Conservation (phyloP, 2,888 invertebrate species). For the Epiblema foenella region DNA sequence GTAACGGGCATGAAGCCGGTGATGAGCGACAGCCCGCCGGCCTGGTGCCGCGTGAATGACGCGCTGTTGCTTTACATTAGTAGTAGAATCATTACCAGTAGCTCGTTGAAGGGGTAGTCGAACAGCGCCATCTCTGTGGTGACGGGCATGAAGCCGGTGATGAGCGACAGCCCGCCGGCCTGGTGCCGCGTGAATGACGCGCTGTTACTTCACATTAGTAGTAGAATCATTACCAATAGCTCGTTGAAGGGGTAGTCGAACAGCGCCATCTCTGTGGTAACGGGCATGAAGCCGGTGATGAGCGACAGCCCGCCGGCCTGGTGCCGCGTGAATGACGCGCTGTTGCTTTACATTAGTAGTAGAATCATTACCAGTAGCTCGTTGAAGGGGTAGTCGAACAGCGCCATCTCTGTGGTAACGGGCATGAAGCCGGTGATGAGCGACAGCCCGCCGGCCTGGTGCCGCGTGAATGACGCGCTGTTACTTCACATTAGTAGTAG, state of each 20-base stretch:
- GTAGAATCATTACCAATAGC: constrained; percentile 86
- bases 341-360: neutral
- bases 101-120: constrained; percentile 98
- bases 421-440: constrained; percentile 57
- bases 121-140: constrained; percentile 94
- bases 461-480: constrained; percentile 57
- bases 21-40: constrained; percentile 91
- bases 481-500: neutral
- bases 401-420: constrained; percentile 91
- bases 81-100: constrained; percentile 85
- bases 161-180: constrained; percentile 91
- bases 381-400: constrained; percentile 92
- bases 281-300: constrained; percentile 91
- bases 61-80: constrained; percentile 69
- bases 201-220: constrained; percentile 53
- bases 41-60: constrained; percentile 89
- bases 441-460: no score
- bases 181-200: constrained; percentile 89
- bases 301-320: constrained; percentile 91
- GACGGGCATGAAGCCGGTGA: constrained; percentile 92
- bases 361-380: constrained; percentile 44
- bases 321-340: constrained; percentile 90
- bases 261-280: constrained; percentile 82
- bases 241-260: constrained; percentile 94
- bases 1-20: constrained; percentile 93